Conservation (phyloP, 2,113 vertebrate genomes). For the Madoqua kirkii region DNA sequence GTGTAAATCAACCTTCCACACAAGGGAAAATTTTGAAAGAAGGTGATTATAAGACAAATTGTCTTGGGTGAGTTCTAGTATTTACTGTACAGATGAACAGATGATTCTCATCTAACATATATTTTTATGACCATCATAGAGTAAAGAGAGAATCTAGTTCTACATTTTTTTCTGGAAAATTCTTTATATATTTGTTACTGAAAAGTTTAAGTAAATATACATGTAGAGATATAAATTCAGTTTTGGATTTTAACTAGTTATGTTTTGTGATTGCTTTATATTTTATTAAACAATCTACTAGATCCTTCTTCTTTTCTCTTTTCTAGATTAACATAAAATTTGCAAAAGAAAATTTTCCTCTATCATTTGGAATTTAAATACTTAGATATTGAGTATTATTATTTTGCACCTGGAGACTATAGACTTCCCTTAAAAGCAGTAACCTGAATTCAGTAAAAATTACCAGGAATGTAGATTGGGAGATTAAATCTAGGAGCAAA, state of each 20-base stretch:
- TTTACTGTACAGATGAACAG: neutral
- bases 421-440: neutral
- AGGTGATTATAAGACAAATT: neutral
- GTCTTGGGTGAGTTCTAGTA: slow-evolving; percentile 4
- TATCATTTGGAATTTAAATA: slow-evolving; percentile 10
- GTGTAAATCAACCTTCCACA: neutral
- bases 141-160: neutral
- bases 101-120: neutral
- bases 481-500: neutral
- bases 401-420: neutral
- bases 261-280: neutral
- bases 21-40: slow-evolving; percentile 25
- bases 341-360: neutral
- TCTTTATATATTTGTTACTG: neutral
- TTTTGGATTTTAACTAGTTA: slow-evolving; percentile 15
- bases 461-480: neutral
- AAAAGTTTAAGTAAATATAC: slow-evolving; percentile 30
- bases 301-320: neutral
- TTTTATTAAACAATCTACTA: neutral
- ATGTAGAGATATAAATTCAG: neutral
- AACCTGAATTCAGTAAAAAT: neutral
- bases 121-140: neutral
- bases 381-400: neutral
- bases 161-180: neutral
- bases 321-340: neutral